Percentiles rank a stretch among this genome's conserved stretches.
Conservation (phyloP, 2,888 invertebrate species). For the Laspeyria flexula region DNA sequence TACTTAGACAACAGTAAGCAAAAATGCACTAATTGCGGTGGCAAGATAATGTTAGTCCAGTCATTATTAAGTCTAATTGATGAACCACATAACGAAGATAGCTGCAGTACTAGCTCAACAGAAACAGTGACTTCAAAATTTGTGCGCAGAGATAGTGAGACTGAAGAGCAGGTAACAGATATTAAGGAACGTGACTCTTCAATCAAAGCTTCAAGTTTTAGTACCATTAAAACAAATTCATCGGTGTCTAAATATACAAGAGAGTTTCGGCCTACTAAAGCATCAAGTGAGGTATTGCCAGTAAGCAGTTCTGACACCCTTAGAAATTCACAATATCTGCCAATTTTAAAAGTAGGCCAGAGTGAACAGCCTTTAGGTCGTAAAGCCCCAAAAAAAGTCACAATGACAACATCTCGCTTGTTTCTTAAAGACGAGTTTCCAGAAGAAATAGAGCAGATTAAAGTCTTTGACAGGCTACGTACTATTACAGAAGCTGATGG, state of each 20-base stretch:
- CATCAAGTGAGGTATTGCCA: conserved; percentile 24
- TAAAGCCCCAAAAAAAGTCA: conserved; percentile 67
- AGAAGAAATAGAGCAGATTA: conserved; percentile 33
- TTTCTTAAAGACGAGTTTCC: conserved; percentile 38
- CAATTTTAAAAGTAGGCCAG: conserved; percentile 61
- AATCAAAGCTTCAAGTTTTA: conserved; percentile 3
- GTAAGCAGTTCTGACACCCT: conserved; percentile 5
- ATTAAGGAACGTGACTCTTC: conserved; percentile 9
- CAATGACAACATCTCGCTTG: conserved; percentile 56
- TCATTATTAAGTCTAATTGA: conserved; percentile 51
- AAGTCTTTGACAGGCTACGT: conserved; percentile 67
- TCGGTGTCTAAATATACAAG: conserved; percentile 14
- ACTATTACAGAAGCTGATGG: conserved; percentile 65
- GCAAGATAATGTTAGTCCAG: conserved; percentile 67
- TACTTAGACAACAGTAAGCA: conserved; percentile 80
- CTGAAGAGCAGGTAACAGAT: conserved; percentile 2
- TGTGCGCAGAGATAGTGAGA: conserved; percentile 1
- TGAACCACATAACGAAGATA: neutral
- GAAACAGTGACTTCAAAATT: neutral
- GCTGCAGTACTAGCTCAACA: conserved; percentile 2
- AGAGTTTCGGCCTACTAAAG: conserved; percentile 15
- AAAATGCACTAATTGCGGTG: conserved; percentile 82
- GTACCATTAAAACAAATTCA: conserved; percentile 9
- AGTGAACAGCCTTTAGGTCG: conserved; percentile 26
- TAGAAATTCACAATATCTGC: conserved; percentile 43